phyloP scores from a whole-genome alignment of 2,797 vertebrate species.

The Myiotriccus ornatus region DNA sequence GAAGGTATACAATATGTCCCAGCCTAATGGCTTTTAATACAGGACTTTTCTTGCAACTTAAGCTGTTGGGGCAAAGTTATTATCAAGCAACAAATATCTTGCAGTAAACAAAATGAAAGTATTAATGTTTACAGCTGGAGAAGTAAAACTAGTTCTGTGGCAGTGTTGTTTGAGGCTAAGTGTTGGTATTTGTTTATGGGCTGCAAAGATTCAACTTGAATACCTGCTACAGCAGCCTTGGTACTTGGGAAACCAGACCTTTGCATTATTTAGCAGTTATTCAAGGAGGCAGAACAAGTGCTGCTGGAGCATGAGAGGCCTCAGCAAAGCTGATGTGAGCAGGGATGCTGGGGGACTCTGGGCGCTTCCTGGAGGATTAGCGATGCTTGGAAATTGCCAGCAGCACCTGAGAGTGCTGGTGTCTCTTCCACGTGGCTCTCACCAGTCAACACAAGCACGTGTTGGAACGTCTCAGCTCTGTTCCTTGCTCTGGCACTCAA shows the following conservation, averaged over 20 bases:
- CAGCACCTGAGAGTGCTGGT: background rate
- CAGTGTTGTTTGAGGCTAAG: background rate
- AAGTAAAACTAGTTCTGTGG: background rate
- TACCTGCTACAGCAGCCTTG: background rate
- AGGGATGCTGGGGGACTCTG: background rate
- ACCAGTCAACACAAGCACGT: accelerated
- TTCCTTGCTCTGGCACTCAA: background rate
- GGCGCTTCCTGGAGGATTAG: accelerated
- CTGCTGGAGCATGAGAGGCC: accelerated
- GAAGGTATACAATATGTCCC: background rate
- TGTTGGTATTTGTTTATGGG: background rate
- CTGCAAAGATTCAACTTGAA: background rate
- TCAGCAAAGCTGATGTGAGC: background rate
- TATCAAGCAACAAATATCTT: background rate
- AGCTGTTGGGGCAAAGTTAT: background rate
- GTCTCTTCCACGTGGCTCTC: background rate
- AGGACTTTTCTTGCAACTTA: background rate
- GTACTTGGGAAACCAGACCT: background rate
- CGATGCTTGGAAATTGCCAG: background rate
- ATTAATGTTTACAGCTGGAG: background rate
- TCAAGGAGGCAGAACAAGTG: background rate
- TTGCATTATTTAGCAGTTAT: background rate
- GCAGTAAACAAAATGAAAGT: background rate
- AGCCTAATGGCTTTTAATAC: background rate
- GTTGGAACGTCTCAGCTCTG: accelerated